These are phyloP conservation scores for Arge pagana DNA, from an alignment of 2,888 invertebrate species.

Conservation along the genomic window DNA sequence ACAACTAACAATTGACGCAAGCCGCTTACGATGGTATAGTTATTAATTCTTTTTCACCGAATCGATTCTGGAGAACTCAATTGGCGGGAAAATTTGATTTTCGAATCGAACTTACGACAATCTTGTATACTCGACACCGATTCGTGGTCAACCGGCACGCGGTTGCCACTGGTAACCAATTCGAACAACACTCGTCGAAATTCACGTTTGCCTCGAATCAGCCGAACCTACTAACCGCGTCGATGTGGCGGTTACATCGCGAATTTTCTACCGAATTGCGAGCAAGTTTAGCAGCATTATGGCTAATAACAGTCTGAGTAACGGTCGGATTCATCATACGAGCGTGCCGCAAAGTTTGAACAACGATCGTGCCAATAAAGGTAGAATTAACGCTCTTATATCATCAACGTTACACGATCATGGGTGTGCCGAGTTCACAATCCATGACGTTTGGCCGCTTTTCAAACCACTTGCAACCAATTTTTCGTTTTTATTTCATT, in stretches of 20 bases:
- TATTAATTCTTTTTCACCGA: too few species aligned
- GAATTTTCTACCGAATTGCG: too few species aligned
- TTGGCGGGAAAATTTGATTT: too few species aligned
- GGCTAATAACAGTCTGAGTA: slow-evolving; percentile 47
- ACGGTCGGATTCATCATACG: slow-evolving; percentile 47
- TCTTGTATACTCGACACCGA: slow-evolving; percentile 27
- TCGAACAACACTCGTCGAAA: slow-evolving; percentile 7
- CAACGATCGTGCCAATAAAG: slow-evolving; percentile 43
- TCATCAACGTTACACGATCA: neutral
- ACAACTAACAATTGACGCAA: too few species aligned
- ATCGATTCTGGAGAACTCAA: too few species aligned
- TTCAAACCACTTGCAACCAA: neutral
- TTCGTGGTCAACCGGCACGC: slow-evolving; percentile 20
- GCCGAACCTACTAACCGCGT: neutral
- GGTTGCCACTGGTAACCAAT: slow-evolving; percentile 17
- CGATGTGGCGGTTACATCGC: too few species aligned
- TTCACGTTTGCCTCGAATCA: neutral
- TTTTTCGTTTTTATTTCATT: too few species aligned
- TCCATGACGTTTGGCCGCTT: neutral
- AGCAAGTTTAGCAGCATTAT: slow-evolving; percentile 35
- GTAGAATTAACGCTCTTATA: slow-evolving; percentile 30
- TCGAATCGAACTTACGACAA: too few species aligned
- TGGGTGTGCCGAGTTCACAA: neutral
- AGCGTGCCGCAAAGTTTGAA: slow-evolving; percentile 38
- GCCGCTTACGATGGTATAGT: too few species aligned